Conservation (phyloP, 2,888 invertebrate genomes). For the Hypsopygia costalis region DNA sequence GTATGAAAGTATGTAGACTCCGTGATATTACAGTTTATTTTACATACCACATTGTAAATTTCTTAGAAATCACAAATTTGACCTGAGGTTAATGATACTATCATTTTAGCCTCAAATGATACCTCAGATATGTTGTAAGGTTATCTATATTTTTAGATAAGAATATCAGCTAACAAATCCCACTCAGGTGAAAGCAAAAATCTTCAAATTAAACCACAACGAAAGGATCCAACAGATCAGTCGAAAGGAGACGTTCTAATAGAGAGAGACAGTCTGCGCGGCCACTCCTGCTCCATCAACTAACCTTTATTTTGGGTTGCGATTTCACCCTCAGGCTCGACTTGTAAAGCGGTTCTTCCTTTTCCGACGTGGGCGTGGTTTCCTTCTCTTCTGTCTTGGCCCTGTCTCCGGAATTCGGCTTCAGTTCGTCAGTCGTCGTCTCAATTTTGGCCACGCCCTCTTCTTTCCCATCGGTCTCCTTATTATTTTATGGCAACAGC, state of each 20-base stretch:
- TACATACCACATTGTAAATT: too few relatives aligned
- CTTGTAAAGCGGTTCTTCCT: conserved; percentile 73
- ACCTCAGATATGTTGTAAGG: too few relatives aligned
- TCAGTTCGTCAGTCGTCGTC: conserved; percentile 71
- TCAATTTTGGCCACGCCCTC: conserved; percentile 72
- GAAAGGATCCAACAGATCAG: conserved; percentile 39
- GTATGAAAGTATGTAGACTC: too few relatives aligned
- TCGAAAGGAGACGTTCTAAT: conserved; percentile 55
- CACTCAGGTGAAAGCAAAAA: conserved; percentile 27
- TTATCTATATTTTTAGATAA: too few relatives aligned
- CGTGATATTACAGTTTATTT: too few relatives aligned
- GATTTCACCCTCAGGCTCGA: conserved; percentile 66
- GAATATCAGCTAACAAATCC: conserved; percentile 9
- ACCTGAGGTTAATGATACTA: too few relatives aligned
- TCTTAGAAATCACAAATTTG: too few relatives aligned
- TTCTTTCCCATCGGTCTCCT: conserved; percentile 59
- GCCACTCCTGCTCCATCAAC: conserved; percentile 38
- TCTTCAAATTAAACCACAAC: conserved; percentile 26
- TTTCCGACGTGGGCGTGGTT: conserved; percentile 54
- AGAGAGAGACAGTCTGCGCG: conserved; percentile 45
- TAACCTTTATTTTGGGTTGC: conserved; percentile 66
- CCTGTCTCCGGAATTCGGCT: conserved; percentile 58
- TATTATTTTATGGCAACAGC: conserved; percentile 63
- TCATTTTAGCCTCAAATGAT: too few relatives aligned
- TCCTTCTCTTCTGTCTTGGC: conserved; percentile 34